These are phyloP conservation scores for Sinocyclocheilus grahami DNA, from an alignment of 2,113 vertebrate genomes.

Conservation along the genomic window DNA sequence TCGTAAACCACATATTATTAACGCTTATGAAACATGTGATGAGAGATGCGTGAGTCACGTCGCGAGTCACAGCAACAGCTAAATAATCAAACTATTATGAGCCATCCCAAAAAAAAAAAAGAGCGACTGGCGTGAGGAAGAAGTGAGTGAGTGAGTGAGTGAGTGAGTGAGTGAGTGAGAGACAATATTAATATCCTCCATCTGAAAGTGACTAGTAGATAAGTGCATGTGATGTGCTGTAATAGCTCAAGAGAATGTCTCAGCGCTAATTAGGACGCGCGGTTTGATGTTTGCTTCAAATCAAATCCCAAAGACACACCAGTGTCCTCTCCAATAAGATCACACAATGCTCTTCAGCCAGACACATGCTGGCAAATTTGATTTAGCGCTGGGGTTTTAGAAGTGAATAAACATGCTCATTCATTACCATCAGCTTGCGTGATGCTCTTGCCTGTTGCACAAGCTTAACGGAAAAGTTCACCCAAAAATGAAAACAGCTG, in stretches of 20 bases:
- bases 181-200: constrained; percentile 44
- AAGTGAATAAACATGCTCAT: constrained; percentile 46
- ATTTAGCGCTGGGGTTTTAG: constrained; percentile 34
- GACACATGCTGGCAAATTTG: constrained; percentile 35
- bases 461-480: neutral
- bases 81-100: constrained; percentile 30
- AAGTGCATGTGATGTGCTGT: constrained; percentile 44
- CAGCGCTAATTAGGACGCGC: constrained; percentile 49
- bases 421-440: constrained; percentile 26
- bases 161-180: neutral
- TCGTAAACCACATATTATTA: constrained; percentile 11
- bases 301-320: constrained; percentile 48
- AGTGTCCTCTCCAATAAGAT: constrained; percentile 54
- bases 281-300: constrained; percentile 47
- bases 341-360: constrained; percentile 25
- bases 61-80: neutral
- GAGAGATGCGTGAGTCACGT: constrained; percentile 20
- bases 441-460: neutral
- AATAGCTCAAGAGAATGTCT: constrained; percentile 41
- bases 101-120: neutral
- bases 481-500: neutral
- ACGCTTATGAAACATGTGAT: constrained; percentile 11
- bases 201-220: constrained; percentile 44
- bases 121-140: neutral
- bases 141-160: constrained; percentile 9